These are phyloP conservation scores for Damaliscus lunatus DNA, from an alignment of 2,113 vertebrate genomes.

Conservation along the genomic window DNA sequence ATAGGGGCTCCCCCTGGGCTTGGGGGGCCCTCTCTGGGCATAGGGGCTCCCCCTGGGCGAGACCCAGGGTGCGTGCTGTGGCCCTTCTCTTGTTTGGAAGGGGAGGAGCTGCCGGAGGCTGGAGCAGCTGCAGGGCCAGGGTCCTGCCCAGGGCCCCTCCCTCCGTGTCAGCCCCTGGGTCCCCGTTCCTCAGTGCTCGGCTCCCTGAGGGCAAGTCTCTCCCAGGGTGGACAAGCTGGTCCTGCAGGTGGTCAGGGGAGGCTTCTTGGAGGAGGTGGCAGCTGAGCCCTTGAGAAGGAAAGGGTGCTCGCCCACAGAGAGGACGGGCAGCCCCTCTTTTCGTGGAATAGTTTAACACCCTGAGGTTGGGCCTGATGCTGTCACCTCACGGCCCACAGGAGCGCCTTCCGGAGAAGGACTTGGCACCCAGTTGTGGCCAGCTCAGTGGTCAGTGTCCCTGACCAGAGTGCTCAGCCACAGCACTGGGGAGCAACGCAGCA, in stretches of 20 bases:
- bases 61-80: background rate
- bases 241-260: background rate
- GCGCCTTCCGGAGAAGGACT: background rate
- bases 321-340: background rate
- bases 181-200: background rate
- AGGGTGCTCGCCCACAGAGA: too few relatives aligned
- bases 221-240: too few relatives aligned
- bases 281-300: background rate
- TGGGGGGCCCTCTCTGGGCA: background rate
- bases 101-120: background rate
- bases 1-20: background rate
- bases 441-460: background rate
- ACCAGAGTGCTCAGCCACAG: background rate
- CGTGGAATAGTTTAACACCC: background rate
- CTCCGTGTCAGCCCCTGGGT: rapidly evolving
- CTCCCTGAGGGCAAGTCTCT: background rate
- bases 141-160: background rate
- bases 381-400: background rate
- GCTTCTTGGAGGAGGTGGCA: background rate
- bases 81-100: background rate
- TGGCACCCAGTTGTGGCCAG: too few relatives aligned
- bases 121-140: background rate
- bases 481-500: background rate
- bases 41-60: background rate
- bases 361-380: too few relatives aligned